phyloP scores from a whole-genome alignment of 2,888 invertebrate genomes.

The Endotricha flammealis region DNA sequence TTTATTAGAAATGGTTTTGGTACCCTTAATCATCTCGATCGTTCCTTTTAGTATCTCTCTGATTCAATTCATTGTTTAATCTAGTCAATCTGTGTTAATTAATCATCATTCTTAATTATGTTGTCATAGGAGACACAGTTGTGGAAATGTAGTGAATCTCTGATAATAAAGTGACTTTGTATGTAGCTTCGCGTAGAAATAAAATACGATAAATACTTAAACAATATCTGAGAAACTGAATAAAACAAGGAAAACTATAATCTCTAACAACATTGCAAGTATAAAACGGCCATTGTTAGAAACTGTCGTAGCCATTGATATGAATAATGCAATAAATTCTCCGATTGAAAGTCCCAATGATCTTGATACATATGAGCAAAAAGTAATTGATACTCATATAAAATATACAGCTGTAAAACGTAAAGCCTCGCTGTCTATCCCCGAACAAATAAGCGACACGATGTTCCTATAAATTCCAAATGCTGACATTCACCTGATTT shows the following conservation, averaged over 20 bases:
- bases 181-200: background rate
- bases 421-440: background rate
- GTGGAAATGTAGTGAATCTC: no score
- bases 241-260: background rate
- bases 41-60: no score
- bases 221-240: background rate
- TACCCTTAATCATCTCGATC: no score
- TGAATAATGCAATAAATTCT: background rate
- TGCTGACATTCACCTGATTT: background rate
- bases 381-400: conserved; percentile 5
- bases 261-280: background rate
- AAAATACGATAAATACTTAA: background rate
- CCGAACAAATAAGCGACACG: background rate
- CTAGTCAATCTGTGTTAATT: no score
- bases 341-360: background rate
- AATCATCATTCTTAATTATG: no score
- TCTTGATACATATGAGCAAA: conserved; percentile 1
- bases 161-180: no score
- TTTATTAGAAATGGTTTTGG: no score
- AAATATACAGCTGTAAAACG: background rate
- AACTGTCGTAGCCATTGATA: background rate
- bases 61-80: no score
- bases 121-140: no score
- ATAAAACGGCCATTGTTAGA: background rate
- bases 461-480: background rate